These are phyloP conservation scores for Lacanobia wlatinum DNA, from an alignment of 2,888 invertebrate genomes.

Conservation along the genomic window DNA sequence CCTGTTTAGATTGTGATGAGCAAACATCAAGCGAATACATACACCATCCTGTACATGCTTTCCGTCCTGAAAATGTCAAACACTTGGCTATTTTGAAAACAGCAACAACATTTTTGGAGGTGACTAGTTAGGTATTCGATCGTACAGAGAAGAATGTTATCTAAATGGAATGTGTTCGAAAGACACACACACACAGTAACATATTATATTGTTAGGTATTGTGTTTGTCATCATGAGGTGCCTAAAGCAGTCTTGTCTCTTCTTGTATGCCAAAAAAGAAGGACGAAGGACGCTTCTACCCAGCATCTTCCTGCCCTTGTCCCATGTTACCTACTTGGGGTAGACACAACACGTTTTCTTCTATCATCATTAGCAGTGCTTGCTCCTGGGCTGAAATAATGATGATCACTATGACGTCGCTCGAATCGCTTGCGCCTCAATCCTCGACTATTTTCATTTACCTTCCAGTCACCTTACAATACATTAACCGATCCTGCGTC, in stretches of 20 bases:
- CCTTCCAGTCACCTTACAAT: too few relatives aligned
- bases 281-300: too few relatives aligned
- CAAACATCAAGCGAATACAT: conserved; percentile 34
- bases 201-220: too few relatives aligned
- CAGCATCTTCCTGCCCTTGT: neutral
- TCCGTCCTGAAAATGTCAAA: conserved; percentile 50
- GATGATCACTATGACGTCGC: neutral
- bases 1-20: conserved; percentile 32
- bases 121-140: conserved; percentile 19
- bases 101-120: conserved; percentile 44
- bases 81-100: conserved; percentile 50
- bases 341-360: neutral
- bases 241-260: neutral
- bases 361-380: too few relatives aligned
- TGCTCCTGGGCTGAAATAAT: neutral
- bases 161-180: neutral
- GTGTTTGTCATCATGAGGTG: neutral
- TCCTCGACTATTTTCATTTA: too few relatives aligned
- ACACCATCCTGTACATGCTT: conserved; percentile 43
- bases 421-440: neutral
- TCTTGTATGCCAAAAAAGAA: neutral
- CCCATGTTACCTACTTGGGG: neutral
- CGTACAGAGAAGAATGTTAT: conserved; percentile 18
- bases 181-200: neutral
- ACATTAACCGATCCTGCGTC: too few relatives aligned